Base-by-base conservation (phyloP, 2,888 invertebrate species). In the Agrochola lota region DNA sequence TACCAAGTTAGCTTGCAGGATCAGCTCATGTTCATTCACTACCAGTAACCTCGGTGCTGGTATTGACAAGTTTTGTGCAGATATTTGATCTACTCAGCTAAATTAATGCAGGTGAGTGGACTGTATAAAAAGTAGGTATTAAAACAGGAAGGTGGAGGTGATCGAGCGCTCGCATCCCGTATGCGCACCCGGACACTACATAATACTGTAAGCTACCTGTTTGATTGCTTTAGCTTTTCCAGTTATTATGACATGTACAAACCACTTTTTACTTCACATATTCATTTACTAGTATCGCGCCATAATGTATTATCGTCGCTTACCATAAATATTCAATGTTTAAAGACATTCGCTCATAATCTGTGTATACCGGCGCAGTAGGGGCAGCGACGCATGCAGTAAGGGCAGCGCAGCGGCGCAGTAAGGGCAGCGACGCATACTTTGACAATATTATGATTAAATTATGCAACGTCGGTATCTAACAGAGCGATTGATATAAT, bases 171-270 rank as follows among this genome's bases (percentile, higher is more conserved):
- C 90, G 91, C 92, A 93, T 94, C 93, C 94, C 92, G 91, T 88
- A 89, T 87, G 91, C 91, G 93, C 88, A 93, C 93, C 93, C 94
- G 94, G 94, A 94, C 94, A 92, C 94, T 93, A 92, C 93, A 93
- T 93, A 94, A 46, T 46, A 46, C 93, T 91, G 89, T 80, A 86
- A 89, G 90, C 85, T 93, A 92, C 94, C 91, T 89, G 93, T 92
- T 91, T 84, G 88, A 89, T 91, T 89, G 92, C 92, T 92, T 91
- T 89, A 91, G 89, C 92, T 91, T 93, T 93, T 93, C 90, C 91
- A 91, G 91, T 93, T 93, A 93, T 94, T 93, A 93, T 92, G 92
- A 93, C 92, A 92, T 91, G 90, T 90, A 89, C 88, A 86, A 88
- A 89, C 90, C 83, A 86, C 91, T 94, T 94, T 91, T 91, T 90